A percentile compares a stretch with the other conserved stretches of the same genome.
Conservation (phyloP, 1,140 invertebrate genomes). For the Mycetomoellerius zeteki region DNA sequence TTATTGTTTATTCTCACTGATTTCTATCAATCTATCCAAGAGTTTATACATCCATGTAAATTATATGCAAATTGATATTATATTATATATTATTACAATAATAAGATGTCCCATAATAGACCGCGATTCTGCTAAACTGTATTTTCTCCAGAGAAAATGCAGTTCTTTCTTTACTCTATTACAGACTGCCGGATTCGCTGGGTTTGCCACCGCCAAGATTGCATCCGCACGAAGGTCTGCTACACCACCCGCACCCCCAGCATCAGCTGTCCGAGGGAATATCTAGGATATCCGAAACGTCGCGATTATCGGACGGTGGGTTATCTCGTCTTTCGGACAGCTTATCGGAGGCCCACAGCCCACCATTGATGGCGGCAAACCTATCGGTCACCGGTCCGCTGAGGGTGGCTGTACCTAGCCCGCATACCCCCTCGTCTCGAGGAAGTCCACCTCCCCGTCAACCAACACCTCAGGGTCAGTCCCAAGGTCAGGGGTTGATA, state of each 20-base stretch:
- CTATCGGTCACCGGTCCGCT: slow-evolving; percentile 85
- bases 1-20: not conserved
- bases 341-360: slow-evolving; percentile 85
- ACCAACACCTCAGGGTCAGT: slow-evolving; percentile 73
- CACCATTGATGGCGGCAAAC: slow-evolving; percentile 85
- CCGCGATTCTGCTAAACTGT: slow-evolving; percentile 41
- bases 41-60: not conserved
- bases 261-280: slow-evolving; percentile 84
- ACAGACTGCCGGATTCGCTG: slow-evolving; percentile 84
- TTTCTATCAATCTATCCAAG: not conserved
- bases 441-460: slow-evolving; percentile 82
- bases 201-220: slow-evolving; percentile 82
- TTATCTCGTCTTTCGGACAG: slow-evolving; percentile 85
- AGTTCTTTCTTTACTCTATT: slow-evolving; percentile 66
- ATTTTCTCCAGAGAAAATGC: slow-evolving; percentile 61
- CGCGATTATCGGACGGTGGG: slow-evolving; percentile 84
- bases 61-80: not conserved
- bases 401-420: slow-evolving; percentile 85
- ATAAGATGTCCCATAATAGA: slow-evolving; percentile 40
- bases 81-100: slow-evolving; percentile 1
- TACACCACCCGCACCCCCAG: slow-evolving; percentile 81
- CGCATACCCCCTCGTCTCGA: slow-evolving; percentile 85
- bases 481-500: slow-evolving; percentile 82
- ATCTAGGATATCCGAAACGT: slow-evolving; percentile 85
- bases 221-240: slow-evolving; percentile 83